Evolutionary conservation across 2,797 vertebrate species (phyloP), one percentile per base, ranked within the genome.

Genomic region (Columba guinea): DNA sequence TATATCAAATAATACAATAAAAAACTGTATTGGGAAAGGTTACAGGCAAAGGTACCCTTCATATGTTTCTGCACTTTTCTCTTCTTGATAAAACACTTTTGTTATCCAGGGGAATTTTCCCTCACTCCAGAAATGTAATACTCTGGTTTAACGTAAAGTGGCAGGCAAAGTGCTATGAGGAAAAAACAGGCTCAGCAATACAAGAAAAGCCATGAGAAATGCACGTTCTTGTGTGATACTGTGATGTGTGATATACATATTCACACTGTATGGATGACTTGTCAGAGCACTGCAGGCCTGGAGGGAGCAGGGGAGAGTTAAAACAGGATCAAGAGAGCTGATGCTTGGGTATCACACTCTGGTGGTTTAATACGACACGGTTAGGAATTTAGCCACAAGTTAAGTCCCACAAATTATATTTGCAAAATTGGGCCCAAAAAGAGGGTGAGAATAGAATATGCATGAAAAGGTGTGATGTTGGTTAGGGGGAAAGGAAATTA

Each of bases 201-300:
- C 39, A 67, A 70, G 63, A 84, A 80, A 85, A 90, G 5, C 32
- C 44, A 44, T 60, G 16, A 74, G n/a, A 83, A 81, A 91, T 41
- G 8, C 22, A 53, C 0, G 0, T 56, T 71, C 41, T 64, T 69
- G 13, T 2, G 0, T 65, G 60, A 75, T n/a, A n/a, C n/a, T n/a
- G n/a, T n/a, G n/a, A n/a, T 0, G 5, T n/a, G 59, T 44, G 59
- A 53, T 44, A 41, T 26, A 28, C 4, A 4, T 27, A 19, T 62
- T 58, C 62, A 69, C 37, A 39, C 8, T 34, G 7, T 35, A 23
- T 5, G 12, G 55, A 44, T 92, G 74, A 53, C 51, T 64, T 67
- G 30, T 22, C 74, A 93, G 65, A 82, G 44, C 26, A n/a, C 2
- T 75, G 37, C 23, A 53, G 41, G 9, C 13, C 46, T 87, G 9